Evolutionary conservation across 2,888 invertebrate species (phyloP), one percentile per base, ranked within the genome.

Genomic region (Drosophila tripunctata): DNA sequence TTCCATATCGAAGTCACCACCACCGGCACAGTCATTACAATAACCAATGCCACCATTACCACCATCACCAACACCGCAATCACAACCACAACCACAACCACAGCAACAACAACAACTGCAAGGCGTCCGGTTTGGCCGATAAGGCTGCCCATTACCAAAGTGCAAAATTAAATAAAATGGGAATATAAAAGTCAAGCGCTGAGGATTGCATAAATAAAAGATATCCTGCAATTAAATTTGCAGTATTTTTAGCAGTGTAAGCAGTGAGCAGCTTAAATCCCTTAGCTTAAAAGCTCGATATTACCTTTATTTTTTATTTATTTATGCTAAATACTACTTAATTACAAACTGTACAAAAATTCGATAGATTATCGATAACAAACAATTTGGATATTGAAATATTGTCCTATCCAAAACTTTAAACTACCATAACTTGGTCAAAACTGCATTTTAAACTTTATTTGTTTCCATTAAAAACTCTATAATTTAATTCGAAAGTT

Each of bases 161-260:
- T 54, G 67, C n/a, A 52, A 56, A 62, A 61, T 60, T 67, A 54
- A 62, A 33, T 52, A 31, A 70, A 61, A 51, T 51, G 19, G 14
- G 24, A 10, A 3, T 30, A 22, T 57, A 33, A 50, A 48, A 8
- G 15, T 15, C 2, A 15, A 6, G 0, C 8, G 41, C 24, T 40
- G 21, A 15, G 36, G 4, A 1, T 5, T 3, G 45, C 21, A 15
- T 33, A 12, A 56, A 51, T 31, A n/a, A 33, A 8, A 8, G 38
- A 40, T 54, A 43, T 47, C 31, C 45, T 51, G 24, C 6, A 30
- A 40, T 1, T 10, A 8, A 27, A 10, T 27, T 27, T 27, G 5
- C 10, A 7, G 27, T 10, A 5, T 1, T 30, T 30, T 30, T 30
- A 2, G 22, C 22, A 10, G 1, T 30, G 8, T 7, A 30, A 30